Evolutionary conservation across 2,888 invertebrate species (phyloP).

Genomic region (Sthenelais limicola): DNA sequence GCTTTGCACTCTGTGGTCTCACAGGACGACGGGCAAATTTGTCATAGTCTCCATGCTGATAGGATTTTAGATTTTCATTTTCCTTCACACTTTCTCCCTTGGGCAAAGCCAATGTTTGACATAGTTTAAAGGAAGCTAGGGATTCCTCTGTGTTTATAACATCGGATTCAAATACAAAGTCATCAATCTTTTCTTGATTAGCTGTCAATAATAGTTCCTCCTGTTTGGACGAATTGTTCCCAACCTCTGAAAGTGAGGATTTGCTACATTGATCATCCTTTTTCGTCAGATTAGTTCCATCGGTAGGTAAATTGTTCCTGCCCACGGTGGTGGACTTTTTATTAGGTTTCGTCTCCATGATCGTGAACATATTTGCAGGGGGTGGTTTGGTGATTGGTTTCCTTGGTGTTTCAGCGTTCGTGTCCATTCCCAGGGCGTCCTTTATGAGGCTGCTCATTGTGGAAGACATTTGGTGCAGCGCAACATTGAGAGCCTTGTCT

Average conservation of each 20-base stretch:
- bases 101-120: too few species aligned
- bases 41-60: constrained; percentile 6
- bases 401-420: too few species aligned
- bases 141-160: too few species aligned
- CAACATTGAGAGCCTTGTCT: constrained; percentile 51
- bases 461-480: constrained; percentile 58
- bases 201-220: too few species aligned
- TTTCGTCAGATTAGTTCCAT: neutral
- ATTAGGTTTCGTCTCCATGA: neutral
- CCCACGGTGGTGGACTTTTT: neutral
- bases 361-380: constrained; percentile 20
- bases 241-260: too few species aligned
- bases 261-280: neutral
- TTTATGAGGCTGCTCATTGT: constrained; percentile 54
- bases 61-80: neutral
- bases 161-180: too few species aligned
- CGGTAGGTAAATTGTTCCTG: too few species aligned
- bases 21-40: constrained; percentile 2
- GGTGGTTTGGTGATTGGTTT: constrained; percentile 3
- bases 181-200: too few species aligned
- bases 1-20: constrained; percentile 29
- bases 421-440: constrained; percentile 50
- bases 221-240: too few species aligned
- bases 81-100: too few species aligned
- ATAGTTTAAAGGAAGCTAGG: too few species aligned